Evolutionary conservation across 2,888 invertebrate genomes (phyloP).

Genomic region (Drosophila nr. perissopoda): DNA sequence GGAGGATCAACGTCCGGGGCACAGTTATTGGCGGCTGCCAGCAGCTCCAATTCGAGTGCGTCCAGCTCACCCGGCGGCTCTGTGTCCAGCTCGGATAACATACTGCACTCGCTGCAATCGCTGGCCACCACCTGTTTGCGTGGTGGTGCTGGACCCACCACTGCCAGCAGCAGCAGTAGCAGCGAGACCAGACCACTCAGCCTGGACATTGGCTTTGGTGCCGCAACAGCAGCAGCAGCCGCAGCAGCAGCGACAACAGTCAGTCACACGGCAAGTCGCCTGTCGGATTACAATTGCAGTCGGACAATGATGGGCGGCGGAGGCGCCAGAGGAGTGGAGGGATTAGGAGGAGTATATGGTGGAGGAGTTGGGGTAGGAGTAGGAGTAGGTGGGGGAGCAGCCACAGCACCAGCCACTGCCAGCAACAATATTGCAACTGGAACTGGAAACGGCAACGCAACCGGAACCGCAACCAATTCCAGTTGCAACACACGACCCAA

Average conservation of each 20-base stretch:
- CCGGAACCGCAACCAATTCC: slow-evolving; percentile 33
- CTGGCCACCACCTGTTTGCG: slow-evolving; percentile 83
- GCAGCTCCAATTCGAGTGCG: slow-evolving; percentile 56
- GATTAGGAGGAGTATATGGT: slow-evolving; percentile 7
- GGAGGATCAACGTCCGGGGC: slow-evolving; percentile 5
- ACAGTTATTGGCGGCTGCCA: slow-evolving; percentile 15
- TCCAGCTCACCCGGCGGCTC: slow-evolving; percentile 62
- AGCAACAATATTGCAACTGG: slow-evolving; percentile 31
- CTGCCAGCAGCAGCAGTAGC: slow-evolving; percentile 32
- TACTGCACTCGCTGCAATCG: slow-evolving; percentile 83
- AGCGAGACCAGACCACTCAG: slow-evolving; percentile 52
- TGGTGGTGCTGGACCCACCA: slow-evolving; percentile 51
- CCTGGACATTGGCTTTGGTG: slow-evolving; percentile 24
- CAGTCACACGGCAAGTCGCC: slow-evolving; percentile 27
- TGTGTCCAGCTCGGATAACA: slow-evolving; percentile 69
- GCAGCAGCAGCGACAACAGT: slow-evolving; percentile 12
- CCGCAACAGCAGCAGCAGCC: slow-evolving; percentile 28
- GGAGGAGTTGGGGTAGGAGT: slow-evolving; percentile 6
- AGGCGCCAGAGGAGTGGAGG: not conserved
- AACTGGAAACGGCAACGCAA: not conserved
- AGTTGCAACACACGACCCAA: slow-evolving; percentile 75
- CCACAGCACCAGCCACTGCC: slow-evolving; percentile 51
- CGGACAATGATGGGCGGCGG: slow-evolving; percentile 11
- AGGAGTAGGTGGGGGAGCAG: slow-evolving; percentile 28
- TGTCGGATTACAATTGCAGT: slow-evolving; percentile 44